A percentile compares a stretch with the other conserved stretches of the same genome.
Conservation (phyloP, 1,140 invertebrate species). For the Drosophila seguyi region DNA sequence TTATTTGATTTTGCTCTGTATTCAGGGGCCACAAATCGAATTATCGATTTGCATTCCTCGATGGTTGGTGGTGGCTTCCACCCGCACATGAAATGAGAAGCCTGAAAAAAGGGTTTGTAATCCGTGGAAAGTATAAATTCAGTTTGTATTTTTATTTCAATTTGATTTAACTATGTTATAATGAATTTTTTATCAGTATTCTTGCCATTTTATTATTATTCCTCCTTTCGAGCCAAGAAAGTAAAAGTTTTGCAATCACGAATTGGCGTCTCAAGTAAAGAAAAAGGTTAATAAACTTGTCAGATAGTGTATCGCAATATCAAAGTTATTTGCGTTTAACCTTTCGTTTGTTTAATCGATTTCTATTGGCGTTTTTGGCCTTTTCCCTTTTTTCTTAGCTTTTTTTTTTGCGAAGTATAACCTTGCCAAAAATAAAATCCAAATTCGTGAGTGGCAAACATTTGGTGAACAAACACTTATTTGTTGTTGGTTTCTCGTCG, state of each 20-base stretch:
- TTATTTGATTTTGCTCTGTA: slow-evolving; percentile 40
- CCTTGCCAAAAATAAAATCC: slow-evolving; percentile 74
- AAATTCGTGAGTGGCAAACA: slow-evolving; percentile 53
- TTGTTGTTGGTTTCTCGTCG: neutral
- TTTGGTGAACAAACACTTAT: slow-evolving; percentile 58
- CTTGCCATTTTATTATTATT: neutral
- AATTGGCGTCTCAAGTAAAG: neutral
- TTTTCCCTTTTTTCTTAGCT: slow-evolving; percentile 4
- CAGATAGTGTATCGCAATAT: slow-evolving; percentile 25
- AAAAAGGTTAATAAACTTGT: slow-evolving; percentile 75
- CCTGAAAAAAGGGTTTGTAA: neutral
- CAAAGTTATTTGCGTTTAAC: slow-evolving; percentile 59
- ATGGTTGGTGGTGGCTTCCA: neutral
- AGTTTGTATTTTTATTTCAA: too few relatives aligned
- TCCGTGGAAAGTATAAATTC: too few relatives aligned
- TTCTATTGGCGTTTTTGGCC: slow-evolving; percentile 34
- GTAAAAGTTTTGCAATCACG: slow-evolving; percentile 55
- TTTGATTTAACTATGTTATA: neutral
- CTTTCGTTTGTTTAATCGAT: slow-evolving; percentile 82
- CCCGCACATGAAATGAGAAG: neutral
- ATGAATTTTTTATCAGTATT: neutral
- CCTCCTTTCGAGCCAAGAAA: slow-evolving; percentile 11
- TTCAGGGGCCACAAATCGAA: slow-evolving; percentile 39
- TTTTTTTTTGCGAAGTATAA: slow-evolving; percentile 46
- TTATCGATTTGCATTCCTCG: slow-evolving; percentile 29